Evolutionary conservation across 2,797 vertebrate genomes (phyloP), one percentile per base, ranked within the genome.

Genomic region (Acipenser transmontanus): DNA sequence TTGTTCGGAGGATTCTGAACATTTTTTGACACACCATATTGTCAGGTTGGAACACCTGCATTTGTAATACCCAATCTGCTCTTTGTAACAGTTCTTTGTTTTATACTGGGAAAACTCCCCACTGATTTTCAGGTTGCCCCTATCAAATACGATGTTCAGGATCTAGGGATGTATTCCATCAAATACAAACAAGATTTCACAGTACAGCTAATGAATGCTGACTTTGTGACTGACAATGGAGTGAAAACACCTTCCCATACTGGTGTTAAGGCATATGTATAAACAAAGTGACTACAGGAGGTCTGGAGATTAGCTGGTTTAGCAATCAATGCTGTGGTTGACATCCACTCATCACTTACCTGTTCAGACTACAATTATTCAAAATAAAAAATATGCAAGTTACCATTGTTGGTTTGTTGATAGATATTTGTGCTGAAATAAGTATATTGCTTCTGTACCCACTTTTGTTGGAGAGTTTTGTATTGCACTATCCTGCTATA

Each of bases 1-100:
- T 77, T 77, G 62, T 76, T 75, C 68, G 34, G 49, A 63, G 68
- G 7, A 49, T 64, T 50, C 61, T 70, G 73, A 70, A 69, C 47
- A 51, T 2, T 61, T 51, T 57, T n/a, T 64, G 70, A 65, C 68
- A 66, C 61, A 61, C 65, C 64, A 65, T 10, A 47, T 67, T 66
- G 51, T 64, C 68, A 65, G 10, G 20, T 8, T 65, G 62, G 61
- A 59, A 49, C 64, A 54, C 50, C 34, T 67, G 62, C 10, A 65
- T 68, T 48, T 12, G 47, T 61, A 56, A 60, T 50, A 52, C 52
- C 65, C 59, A 47, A 11, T 13, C 12, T 11, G 6, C 61, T 47
- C 47, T 20, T 9, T 10, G 14, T 61, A 49, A 2, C 17, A n/a
- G 49, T 51, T 20, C 13, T n/a, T 57, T 11, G 54, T 57, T 57